A percentile compares a stretch with the other conserved stretches of the same genome.
Evolutionary conservation across 2,797 vertebrate genomes (phyloP).

Genomic region (Argentina silus): DNA sequence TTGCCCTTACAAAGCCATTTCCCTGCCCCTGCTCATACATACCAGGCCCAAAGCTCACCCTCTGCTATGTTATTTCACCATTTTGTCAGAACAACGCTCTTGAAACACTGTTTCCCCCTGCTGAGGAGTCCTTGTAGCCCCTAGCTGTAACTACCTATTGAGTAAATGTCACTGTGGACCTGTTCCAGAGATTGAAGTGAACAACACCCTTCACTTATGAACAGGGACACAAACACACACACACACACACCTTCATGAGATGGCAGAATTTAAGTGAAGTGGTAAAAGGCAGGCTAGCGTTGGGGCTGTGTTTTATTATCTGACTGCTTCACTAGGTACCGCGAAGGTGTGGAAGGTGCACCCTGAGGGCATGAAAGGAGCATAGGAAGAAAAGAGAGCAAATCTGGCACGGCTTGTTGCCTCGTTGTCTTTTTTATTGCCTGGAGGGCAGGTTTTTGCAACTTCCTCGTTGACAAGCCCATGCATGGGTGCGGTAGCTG

Average conservation of each 20-base stretch:
- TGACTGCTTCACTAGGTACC: conserved; percentile 59
- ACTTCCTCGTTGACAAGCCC: conserved; percentile 60
- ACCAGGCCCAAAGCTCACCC: not conserved
- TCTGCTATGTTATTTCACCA: conserved; percentile 2
- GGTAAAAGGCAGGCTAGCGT: conserved; percentile 4
- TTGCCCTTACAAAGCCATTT: conserved; percentile 5
- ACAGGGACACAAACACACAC: no score
- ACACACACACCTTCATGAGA: conserved; percentile 41
- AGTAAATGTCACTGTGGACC: conserved; percentile 27
- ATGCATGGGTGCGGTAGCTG: conserved; percentile 68
- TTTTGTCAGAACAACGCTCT: conserved; percentile 15
- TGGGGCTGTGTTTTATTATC: conserved; percentile 46
- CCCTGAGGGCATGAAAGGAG: conserved; percentile 68
- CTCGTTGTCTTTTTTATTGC: conserved; percentile 59
- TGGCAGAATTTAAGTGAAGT: conserved; percentile 44
- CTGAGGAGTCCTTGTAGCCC: not conserved
- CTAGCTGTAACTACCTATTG: conserved; percentile 20
- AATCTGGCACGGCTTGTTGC: conserved; percentile 67
- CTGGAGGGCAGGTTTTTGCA: conserved; percentile 72
- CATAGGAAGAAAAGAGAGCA: conserved; percentile 55
- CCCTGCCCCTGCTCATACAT: conserved; percentile 8
- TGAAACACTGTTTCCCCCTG: conserved; percentile 22
- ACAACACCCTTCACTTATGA: conserved; percentile 42
- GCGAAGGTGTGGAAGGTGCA: conserved; percentile 74
- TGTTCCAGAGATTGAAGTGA: conserved; percentile 37